Evolutionary conservation across 2,888 invertebrate genomes (phyloP).

Genomic region (Ophonus ardosiacus): DNA sequence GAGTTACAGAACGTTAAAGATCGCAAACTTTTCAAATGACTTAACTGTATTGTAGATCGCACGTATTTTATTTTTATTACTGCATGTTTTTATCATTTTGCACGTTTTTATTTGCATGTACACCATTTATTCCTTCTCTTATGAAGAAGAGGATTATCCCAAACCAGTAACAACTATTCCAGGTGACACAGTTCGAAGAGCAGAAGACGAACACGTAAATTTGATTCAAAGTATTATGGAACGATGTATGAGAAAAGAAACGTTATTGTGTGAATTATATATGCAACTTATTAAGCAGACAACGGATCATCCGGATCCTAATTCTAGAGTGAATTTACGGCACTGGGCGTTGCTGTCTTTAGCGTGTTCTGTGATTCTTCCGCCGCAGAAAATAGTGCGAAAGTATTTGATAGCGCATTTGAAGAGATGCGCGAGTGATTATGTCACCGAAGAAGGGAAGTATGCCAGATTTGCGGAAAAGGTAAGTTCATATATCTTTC

Average conservation of each 20-base stretch:
- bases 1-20: no score
- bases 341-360: constrained; percentile 95
- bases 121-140: constrained; percentile 31
- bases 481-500: constrained; percentile 73
- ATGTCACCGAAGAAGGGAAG: constrained; percentile 94
- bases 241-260: constrained; percentile 93
- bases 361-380: constrained; percentile 89
- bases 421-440: constrained; percentile 91
- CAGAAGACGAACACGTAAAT: constrained; percentile 92
- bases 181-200: constrained; percentile 82
- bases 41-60: neutral
- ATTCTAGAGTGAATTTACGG: constrained; percentile 89
- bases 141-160: constrained; percentile 3
- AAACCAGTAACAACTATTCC: constrained; percentile 31
- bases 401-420: constrained; percentile 93
- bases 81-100: constrained; percentile 9
- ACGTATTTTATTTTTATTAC: neutral
- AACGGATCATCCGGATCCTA: constrained; percentile 93
- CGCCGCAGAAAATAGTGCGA: constrained; percentile 90
- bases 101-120: constrained; percentile 25
- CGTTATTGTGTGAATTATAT: constrained; percentile 92
- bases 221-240: constrained; percentile 94
- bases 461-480: constrained; percentile 95
- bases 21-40: no score
- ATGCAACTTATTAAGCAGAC: constrained; percentile 94